Conservation (phyloP, 2,797 vertebrate species). For the Threskiornis aethiopicus region DNA sequence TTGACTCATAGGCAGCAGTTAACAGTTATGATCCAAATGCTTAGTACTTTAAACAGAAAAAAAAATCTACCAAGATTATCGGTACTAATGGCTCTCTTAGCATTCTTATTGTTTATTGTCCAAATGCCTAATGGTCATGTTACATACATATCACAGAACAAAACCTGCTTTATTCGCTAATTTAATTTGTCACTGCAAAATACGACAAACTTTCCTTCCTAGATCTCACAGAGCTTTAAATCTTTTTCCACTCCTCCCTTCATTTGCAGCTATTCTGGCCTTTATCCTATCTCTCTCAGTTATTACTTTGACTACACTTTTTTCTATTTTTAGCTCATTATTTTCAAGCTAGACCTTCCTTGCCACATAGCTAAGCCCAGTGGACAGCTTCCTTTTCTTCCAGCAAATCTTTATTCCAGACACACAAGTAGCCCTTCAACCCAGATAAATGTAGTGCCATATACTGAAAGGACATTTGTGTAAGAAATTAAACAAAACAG, state of each 20-base stretch:
- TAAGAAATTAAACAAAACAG: not conserved
- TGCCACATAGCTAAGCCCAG: not conserved
- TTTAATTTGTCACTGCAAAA: not conserved
- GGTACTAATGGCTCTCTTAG: not conserved
- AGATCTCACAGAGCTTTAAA: not conserved
- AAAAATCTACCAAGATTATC: not conserved
- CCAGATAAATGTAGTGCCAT: not conserved
- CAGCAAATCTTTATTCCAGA: not conserved
- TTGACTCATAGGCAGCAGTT: not conserved
- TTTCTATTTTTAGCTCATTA: not conserved
- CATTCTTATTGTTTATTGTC: not conserved
- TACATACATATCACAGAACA: not conserved
- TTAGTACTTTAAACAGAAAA: not conserved
- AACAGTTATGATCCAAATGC: not conserved
- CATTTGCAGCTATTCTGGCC: not conserved
- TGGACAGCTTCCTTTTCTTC: not conserved
- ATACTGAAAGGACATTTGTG: not conserved
- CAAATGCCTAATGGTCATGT: not conserved
- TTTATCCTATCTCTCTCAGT: not conserved
- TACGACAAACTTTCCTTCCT: not conserved
- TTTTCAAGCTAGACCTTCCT: not conserved
- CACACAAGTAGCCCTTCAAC: not conserved
- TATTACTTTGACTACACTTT: not conserved
- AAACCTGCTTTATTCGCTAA: not conserved
- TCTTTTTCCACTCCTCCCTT: not conserved